Base-by-base conservation (phyloP, 2,797 vertebrate genomes). In the Mus minutoides region DNA sequence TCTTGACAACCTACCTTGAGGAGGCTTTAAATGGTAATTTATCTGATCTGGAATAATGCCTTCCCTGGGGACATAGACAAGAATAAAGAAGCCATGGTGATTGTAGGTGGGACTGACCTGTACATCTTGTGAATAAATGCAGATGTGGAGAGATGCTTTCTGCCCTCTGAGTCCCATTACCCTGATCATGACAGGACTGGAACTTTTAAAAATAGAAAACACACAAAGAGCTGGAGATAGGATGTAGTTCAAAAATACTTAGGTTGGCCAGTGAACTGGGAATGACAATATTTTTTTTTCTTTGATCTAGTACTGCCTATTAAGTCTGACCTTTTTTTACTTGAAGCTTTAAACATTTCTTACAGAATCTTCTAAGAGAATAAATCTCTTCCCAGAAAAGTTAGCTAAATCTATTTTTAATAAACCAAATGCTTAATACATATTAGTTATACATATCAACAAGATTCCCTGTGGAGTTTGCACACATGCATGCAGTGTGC, bases 121-220 rank as follows among this genome's bases (percentile, higher is more conserved):
- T 43, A 3, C 31, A 71, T 71, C 75, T 90, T 34, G 56, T 80
- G 77, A 92, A 71, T 80, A 92, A 90, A 85, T 24, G 31, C 22
- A 64, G n/a, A 88, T 24, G 7, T 22, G 34, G 52, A 64, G 34
- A 80, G 56, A 92, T 60, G 26, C 13, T 9, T 4, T 93, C 49
- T 54, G 1, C 1, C n/a, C 4, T 64, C 58, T 21, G 29, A 58
- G 1, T 24, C n/a, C 43, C 34, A 76, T 76, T 85, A 77, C 69
- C 64, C 6, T 90, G 13, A 54, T 67, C 40, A 78, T 62, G 37
- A 54, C 17, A 92, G 43, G 16, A 73, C 52, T 77, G 67, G 26
- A 84, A 77, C 75, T 94, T 84, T 95, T 83, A 14, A 64, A 88
- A 88, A 71, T 0, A 52, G 37, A 58, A 96, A 92, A 90, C 12